phyloP scores from a whole-genome alignment of 2,113 vertebrate genomes.

The Vimba vimba region DNA sequence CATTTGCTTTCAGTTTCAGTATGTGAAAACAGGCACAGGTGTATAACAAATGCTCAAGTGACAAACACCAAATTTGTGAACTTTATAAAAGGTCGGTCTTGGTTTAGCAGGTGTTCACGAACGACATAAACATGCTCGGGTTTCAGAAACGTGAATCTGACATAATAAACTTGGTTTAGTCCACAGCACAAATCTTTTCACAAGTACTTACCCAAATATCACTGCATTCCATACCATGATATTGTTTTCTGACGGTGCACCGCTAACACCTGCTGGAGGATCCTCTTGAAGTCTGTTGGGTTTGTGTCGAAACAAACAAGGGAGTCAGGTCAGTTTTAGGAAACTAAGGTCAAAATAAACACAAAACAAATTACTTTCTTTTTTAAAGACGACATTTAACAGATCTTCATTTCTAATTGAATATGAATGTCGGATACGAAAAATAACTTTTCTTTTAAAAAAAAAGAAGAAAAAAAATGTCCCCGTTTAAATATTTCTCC shows the following conservation, averaged over 20 bases:
- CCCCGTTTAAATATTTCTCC: not conserved
- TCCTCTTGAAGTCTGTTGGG: slow-evolving; percentile 61
- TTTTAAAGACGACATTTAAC: not conserved
- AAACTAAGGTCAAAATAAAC: not conserved
- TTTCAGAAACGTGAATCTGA: not conserved
- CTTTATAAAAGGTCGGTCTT: no score
- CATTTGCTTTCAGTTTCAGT: not conserved
- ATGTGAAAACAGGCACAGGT: not conserved
- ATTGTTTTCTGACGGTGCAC: slow-evolving; percentile 64
- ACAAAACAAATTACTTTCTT: not conserved
- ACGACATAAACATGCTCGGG: not conserved
- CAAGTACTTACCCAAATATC: slow-evolving; percentile 60
- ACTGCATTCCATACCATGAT: slow-evolving; percentile 68
- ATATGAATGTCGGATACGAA: not conserved
- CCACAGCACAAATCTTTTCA: not conserved
- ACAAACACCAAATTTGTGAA: not conserved
- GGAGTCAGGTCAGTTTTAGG: not conserved
- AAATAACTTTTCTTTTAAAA: no score
- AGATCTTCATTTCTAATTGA: not conserved
- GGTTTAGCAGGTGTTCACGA: not conserved
- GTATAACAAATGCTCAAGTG: not conserved
- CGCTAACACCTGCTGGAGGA: slow-evolving; percentile 63
- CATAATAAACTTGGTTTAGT: not conserved
- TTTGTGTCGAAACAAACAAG: not conserved
- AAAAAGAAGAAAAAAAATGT: no score